Conservation (phyloP, 2,888 invertebrate genomes). For the Lasius platythorax region DNA sequence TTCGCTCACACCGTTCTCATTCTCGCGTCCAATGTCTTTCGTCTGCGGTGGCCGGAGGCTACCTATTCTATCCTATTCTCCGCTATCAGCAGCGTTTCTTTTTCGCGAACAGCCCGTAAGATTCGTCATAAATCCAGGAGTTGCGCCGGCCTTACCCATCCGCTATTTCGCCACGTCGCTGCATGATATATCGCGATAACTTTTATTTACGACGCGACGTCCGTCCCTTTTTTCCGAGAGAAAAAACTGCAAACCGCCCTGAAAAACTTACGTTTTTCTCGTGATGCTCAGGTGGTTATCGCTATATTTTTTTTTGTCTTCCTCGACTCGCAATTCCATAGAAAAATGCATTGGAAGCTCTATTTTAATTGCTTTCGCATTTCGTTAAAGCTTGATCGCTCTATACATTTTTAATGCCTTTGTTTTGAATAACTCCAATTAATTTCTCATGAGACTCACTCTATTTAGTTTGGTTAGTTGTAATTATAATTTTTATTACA, state of each 20-base stretch:
- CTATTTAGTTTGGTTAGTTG: neutral
- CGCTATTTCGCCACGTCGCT: conserved; percentile 26
- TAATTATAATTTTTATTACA: neutral
- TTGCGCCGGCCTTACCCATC: conserved; percentile 46
- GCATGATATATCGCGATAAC: conserved; percentile 50
- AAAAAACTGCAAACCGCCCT: neutral
- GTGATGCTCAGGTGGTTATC: neutral
- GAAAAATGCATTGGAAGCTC: conserved; percentile 14
- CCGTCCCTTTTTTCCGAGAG: neutral
- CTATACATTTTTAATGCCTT: neutral
- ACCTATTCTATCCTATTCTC: neutral
- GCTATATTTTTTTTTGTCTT: neutral
- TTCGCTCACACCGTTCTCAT: neutral
- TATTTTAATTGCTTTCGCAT: conserved; percentile 11
- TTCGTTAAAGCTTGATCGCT: neutral
- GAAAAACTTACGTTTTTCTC: conserved; percentile 19
- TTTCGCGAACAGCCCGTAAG: conserved; percentile 40
- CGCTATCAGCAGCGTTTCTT: conserved; percentile 15
- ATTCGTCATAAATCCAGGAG: conserved; percentile 66
- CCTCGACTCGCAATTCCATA: neutral
- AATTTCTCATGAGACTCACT: neutral
- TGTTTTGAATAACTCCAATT: neutral
- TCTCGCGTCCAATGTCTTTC: neutral
- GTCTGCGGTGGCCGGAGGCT: conserved; percentile 8
- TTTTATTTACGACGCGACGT: conserved; percentile 48